phyloP scores from a whole-genome alignment of 2,113 vertebrate species.

The Alaudala cheleensis region DNA sequence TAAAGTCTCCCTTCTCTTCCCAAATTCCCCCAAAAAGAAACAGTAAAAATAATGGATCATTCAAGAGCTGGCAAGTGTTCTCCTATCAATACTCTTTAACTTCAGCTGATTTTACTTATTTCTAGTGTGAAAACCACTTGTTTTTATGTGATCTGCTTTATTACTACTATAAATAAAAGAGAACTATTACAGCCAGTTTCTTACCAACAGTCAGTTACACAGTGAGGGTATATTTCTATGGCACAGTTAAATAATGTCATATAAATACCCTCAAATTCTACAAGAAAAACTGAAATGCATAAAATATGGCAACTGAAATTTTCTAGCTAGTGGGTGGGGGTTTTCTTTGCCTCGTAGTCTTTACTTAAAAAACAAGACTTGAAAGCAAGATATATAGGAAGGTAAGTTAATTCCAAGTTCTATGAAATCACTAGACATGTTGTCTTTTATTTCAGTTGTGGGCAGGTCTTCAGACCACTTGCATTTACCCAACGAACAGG shows the following conservation, averaged over 20 bases:
- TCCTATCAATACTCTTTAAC: background rate
- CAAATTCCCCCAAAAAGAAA: background rate
- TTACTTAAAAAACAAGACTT: background rate
- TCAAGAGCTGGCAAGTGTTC: background rate
- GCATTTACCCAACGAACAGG: background rate
- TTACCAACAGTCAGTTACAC: background rate
- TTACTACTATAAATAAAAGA: constrained; percentile 14
- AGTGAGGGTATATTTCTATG: background rate
- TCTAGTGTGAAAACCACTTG: constrained; percentile 29
- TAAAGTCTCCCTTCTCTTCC: background rate
- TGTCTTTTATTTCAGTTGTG: background rate
- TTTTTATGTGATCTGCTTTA: constrained; percentile 24
- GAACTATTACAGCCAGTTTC: background rate
- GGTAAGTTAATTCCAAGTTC: background rate
- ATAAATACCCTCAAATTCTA: background rate
- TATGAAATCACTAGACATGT: background rate
- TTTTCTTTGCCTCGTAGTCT: background rate
- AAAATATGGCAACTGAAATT: background rate
- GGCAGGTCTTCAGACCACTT: background rate
- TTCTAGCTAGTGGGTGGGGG: background rate
- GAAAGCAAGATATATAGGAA: background rate
- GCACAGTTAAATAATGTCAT: background rate
- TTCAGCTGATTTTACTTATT: constrained; percentile 33
- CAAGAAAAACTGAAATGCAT: background rate
- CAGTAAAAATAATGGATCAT: background rate